Conservation (phyloP, 2,113 vertebrate genomes). For the Ceuthmochares aereus region DNA sequence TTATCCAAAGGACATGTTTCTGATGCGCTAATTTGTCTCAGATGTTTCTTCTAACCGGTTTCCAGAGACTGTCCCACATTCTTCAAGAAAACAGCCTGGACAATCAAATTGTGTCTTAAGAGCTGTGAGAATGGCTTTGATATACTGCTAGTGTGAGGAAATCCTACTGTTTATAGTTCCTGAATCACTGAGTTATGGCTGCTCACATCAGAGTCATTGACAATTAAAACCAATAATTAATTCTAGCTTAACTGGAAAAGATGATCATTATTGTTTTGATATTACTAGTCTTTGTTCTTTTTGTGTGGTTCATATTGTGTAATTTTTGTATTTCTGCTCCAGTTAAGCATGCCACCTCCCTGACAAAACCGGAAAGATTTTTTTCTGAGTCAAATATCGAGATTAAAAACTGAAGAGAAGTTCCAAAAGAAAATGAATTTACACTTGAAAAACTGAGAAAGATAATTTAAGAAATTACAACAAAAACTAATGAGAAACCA, state of each 20-base stretch:
- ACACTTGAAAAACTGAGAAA: neutral
- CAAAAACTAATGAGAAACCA: neutral
- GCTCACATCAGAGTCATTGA: neutral
- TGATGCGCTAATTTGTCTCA: neutral
- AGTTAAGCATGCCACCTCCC: neutral
- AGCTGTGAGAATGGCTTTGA: neutral
- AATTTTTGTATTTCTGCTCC: neutral
- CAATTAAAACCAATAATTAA: neutral
- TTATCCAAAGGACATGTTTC: neutral
- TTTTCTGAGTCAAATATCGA: neutral
- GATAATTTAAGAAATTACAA: neutral
- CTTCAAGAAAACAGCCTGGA: neutral
- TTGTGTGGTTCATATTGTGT: neutral
- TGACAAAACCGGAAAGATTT: neutral
- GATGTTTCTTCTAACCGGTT: neutral
- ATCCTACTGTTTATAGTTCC: neutral
- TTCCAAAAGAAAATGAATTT: neutral
- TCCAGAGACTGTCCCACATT: neutral
- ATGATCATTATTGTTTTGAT: conserved; percentile 1
- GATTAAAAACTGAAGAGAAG: neutral
- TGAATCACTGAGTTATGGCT: neutral
- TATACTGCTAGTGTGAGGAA: neutral
- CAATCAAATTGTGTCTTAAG: neutral
- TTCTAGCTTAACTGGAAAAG: neutral
- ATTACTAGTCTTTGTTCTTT: neutral